Conservation (phyloP, 2,113 vertebrate genomes). For the Platycercus adscitus region DNA sequence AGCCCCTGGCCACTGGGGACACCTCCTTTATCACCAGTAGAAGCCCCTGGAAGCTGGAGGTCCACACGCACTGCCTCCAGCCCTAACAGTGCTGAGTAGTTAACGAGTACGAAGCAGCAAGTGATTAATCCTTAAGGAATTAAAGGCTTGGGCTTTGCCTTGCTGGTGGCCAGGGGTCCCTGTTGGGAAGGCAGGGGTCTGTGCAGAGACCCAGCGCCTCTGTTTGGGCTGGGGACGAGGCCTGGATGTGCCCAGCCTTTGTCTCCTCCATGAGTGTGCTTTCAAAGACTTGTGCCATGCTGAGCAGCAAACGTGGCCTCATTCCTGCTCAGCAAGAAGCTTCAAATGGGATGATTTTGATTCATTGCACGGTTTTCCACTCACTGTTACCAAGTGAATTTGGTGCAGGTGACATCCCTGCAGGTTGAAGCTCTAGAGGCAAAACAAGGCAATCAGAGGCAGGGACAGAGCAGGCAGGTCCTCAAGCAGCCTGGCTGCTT, state of each 20-base stretch:
- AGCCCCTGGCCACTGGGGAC: not conserved
- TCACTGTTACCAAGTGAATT: not conserved
- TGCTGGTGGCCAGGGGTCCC: not conserved
- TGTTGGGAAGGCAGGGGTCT: not conserved
- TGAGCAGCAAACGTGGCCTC: slow-evolving; percentile 31
- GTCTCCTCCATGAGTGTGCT: not conserved
- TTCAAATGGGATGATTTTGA: not conserved
- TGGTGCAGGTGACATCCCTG: not conserved
- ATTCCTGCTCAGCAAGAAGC: slow-evolving; percentile 1
- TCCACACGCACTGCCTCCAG: not conserved
- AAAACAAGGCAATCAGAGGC: not conserved
- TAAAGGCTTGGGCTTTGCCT: not conserved
- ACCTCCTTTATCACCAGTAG: not conserved
- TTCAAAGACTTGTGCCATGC: not conserved
- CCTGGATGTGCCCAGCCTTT: not conserved
- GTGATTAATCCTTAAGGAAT: not conserved
- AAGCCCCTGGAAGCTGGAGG: not conserved
- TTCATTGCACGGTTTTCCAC: not conserved
- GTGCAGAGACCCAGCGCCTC: accelerated
- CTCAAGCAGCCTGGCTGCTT: not conserved
- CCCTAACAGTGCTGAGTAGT: not conserved
- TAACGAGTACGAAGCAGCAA: not conserved
- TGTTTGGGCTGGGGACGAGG: not conserved
- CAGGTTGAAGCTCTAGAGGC: not conserved
- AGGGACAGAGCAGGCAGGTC: not conserved